Conservation (phyloP, 1,140 invertebrate species). For the Caenorhabditis remanei region DNA sequence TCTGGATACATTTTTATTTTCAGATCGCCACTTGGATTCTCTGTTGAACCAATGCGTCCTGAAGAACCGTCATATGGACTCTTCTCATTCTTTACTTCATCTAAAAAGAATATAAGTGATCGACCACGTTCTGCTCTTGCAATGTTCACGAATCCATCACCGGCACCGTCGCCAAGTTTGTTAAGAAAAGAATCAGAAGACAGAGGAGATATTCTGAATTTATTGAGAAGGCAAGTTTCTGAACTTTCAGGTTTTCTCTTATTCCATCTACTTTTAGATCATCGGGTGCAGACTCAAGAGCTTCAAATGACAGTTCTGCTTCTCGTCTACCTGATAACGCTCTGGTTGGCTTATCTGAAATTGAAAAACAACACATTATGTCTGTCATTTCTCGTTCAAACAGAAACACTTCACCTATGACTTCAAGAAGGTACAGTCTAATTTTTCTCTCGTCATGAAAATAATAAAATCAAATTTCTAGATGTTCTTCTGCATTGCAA, state of each 20-base stretch:
- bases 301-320: conserved; percentile 60
- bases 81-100: conserved; percentile 54
- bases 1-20: background rate
- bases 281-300: conserved; percentile 62
- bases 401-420: conserved; percentile 55
- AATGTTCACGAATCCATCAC: conserved; percentile 48
- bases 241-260: background rate
- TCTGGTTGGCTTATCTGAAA: conserved; percentile 61
- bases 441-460: background rate
- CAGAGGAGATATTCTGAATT: conserved; percentile 59
- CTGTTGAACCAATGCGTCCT: conserved; percentile 43
- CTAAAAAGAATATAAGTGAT: conserved; percentile 17
- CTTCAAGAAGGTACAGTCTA: conserved; percentile 63
- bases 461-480: conserved; percentile 32
- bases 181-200: conserved; percentile 54
- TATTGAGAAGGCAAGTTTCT: conserved; percentile 57
- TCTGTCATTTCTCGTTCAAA: conserved; percentile 56
- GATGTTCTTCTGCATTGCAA: conserved; percentile 61
- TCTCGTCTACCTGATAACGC: conserved; percentile 63
- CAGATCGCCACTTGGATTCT: background rate
- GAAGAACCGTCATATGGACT: conserved; percentile 57
- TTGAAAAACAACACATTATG: conserved; percentile 63
- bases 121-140: conserved; percentile 54
- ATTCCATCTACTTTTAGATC: conserved; percentile 18
- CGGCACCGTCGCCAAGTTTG: background rate